Conservation (phyloP, 2,888 invertebrate species). For the Rhogogaster chlorosoma region DNA sequence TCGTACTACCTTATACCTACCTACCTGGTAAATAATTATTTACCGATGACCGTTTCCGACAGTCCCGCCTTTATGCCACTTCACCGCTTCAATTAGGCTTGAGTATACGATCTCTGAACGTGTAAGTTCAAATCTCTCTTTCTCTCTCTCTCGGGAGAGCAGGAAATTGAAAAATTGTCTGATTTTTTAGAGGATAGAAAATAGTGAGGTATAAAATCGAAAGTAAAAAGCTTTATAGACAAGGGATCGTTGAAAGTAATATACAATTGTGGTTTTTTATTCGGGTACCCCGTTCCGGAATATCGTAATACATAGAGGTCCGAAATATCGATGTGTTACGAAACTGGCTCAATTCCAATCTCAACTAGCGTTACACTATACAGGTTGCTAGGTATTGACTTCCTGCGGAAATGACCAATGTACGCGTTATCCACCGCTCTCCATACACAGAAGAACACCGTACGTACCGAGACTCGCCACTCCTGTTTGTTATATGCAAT, state of each 20-base stretch:
- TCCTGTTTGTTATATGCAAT: slow-evolving; percentile 41
- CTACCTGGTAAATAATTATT: slow-evolving; percentile 17
- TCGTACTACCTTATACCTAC: not conserved
- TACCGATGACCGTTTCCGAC: slow-evolving; percentile 10
- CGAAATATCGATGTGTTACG: slow-evolving; percentile 63
- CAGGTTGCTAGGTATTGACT: slow-evolving; percentile 62
- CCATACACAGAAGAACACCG: not conserved
- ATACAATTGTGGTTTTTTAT: not conserved
- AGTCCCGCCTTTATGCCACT: not conserved
- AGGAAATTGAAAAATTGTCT: not conserved
- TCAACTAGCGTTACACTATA: slow-evolving; percentile 74
- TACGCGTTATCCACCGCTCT: slow-evolving; percentile 58
- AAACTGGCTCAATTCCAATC: slow-evolving; percentile 73
- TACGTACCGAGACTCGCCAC: not conserved
- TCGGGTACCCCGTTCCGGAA: not conserved
- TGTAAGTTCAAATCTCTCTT: not conserved
- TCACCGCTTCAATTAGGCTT: not conserved
- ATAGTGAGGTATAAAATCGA: no score
- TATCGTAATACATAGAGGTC: not conserved
- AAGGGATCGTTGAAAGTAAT: not conserved
- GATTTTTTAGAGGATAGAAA: no score
- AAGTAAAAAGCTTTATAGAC: no score
- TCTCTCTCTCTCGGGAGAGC: not conserved
- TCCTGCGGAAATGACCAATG: slow-evolving; percentile 76
- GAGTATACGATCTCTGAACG: not conserved